These are phyloP conservation scores for Pristionchus arcanus DNA, from an alignment of 2,888 invertebrate species.

Conservation along the genomic window DNA sequence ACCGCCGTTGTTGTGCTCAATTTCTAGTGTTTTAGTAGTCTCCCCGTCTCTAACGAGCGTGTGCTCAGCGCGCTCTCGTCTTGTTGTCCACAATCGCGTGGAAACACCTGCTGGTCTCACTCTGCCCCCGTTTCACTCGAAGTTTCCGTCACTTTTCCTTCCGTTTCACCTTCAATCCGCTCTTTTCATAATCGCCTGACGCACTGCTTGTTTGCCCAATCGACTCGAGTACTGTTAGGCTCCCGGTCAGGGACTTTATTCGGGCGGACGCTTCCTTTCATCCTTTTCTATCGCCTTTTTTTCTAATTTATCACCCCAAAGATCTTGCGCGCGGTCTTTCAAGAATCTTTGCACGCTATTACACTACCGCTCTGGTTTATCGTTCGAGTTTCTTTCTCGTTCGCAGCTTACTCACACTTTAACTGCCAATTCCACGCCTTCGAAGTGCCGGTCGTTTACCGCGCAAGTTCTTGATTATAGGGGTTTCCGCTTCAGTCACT, in stretches of 20 bases:
- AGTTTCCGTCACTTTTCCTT: slow-evolving; percentile 9
- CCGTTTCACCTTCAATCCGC: background rate
- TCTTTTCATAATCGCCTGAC: slow-evolving; percentile 37
- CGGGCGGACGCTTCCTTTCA: background rate
- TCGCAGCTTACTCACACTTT: background rate
- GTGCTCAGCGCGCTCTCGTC: too few relatives aligned
- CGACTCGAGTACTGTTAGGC: background rate
- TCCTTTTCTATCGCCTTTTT: background rate
- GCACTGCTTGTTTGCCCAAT: background rate
- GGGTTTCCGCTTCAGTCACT: background rate
- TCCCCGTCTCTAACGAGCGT: background rate
- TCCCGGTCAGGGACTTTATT: background rate
- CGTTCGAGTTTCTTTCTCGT: background rate
- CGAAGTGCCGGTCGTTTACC: background rate
- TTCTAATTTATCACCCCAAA: background rate
- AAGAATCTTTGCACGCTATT: background rate
- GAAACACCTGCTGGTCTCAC: background rate
- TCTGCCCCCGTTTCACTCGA: background rate
- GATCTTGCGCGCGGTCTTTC: slow-evolving; percentile 1
- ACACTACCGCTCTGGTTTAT: background rate
- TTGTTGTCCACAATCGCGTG: background rate
- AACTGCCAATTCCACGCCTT: background rate
- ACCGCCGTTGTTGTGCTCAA: background rate
- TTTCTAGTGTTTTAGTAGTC: background rate
- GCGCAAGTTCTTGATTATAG: background rate